A percentile compares a stretch with the other conserved stretches of the same genome.
Conservation (phyloP, 1,140 invertebrate genomes). For the Eumeta japonica region DNA sequence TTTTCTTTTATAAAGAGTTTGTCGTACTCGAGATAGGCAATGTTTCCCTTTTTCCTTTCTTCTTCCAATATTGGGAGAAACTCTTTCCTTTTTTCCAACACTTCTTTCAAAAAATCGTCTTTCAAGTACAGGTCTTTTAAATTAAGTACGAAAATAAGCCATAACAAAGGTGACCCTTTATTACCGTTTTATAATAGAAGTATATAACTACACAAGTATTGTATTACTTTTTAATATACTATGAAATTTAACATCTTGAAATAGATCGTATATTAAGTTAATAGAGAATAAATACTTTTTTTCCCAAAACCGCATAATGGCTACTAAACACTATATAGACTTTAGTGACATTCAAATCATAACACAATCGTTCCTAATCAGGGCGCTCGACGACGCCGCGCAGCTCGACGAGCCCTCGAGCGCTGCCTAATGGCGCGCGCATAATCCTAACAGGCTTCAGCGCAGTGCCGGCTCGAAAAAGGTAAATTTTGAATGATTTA, state of each 20-base stretch:
- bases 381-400: not conserved
- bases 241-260: not conserved
- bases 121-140: constrained; percentile 7
- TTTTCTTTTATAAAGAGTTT: too few species aligned
- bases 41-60: constrained; percentile 10
- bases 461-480: too few species aligned
- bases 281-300: not conserved
- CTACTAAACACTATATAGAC: too few species aligned
- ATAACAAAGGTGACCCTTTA: constrained; percentile 4
- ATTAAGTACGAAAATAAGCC: constrained; percentile 7
- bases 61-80: constrained; percentile 6
- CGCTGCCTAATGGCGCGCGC: constrained; percentile 2
- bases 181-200: not conserved
- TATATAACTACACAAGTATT: not conserved
- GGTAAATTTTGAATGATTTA: too few species aligned
- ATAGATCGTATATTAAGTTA: not conserved
- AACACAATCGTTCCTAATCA: constrained; percentile 11
- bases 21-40: constrained; percentile 9
- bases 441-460: too few species aligned
- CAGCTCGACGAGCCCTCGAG: constrained; percentile 1
- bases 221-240: not conserved
- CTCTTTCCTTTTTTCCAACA: constrained; percentile 9
- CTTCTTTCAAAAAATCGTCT: constrained; percentile 12
- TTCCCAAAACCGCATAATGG: constrained; percentile 8
- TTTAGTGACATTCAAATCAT: constrained; percentile 18